Conservation (phyloP, 2,113 vertebrate genomes). For the Laticauda laticaudata region DNA sequence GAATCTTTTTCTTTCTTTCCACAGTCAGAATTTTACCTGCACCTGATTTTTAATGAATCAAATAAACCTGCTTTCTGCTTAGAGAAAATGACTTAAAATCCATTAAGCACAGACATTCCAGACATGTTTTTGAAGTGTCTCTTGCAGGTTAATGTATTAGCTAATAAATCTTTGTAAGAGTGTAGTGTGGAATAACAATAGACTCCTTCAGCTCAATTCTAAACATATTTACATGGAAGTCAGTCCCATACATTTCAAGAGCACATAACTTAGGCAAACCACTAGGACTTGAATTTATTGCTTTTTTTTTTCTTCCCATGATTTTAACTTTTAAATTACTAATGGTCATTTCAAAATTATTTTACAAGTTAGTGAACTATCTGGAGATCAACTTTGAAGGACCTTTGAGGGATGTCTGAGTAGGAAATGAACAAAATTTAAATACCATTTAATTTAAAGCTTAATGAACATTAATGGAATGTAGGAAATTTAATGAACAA, state of each 20-base stretch:
- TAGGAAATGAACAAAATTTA: neutral
- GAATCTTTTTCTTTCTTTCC: neutral
- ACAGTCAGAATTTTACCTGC: neutral
- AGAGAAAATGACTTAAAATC: constrained; percentile 8
- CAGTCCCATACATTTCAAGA: neutral
- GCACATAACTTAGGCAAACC: neutral
- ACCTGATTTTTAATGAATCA: constrained; percentile 18
- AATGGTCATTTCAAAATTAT: neutral
- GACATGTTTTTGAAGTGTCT: constrained; percentile 23
- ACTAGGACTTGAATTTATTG: neutral
- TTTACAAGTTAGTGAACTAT: neutral
- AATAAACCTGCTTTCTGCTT: constrained; percentile 8
- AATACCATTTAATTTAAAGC: neutral
- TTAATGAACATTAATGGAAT: neutral
- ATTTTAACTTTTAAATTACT: neutral
- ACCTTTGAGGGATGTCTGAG: neutral
- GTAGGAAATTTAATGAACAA: neutral
- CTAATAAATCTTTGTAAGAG: constrained; percentile 16
- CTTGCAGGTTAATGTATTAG: constrained; percentile 11
- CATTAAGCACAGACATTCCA: constrained; percentile 2
- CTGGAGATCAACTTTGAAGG: neutral
- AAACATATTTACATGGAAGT: constrained; percentile 1
- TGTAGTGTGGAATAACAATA: constrained; percentile 9
- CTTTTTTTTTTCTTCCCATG: neutral
- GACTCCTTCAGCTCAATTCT: neutral